Evolutionary conservation across 2,797 vertebrate species (phyloP).

Genomic region (Parambassis ranga): DNA sequence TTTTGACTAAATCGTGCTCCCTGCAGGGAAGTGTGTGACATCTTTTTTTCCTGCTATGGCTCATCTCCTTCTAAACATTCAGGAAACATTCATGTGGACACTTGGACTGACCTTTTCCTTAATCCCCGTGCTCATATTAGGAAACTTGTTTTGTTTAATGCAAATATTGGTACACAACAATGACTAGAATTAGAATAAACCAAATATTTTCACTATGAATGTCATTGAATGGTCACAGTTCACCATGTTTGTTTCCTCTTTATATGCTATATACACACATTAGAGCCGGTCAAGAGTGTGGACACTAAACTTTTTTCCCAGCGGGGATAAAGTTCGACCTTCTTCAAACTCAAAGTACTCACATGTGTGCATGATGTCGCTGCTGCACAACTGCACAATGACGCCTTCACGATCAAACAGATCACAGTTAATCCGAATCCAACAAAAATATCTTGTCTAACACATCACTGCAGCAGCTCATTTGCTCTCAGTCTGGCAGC

Average conservation of each 20-base stretch:
- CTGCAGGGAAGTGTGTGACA: not conserved
- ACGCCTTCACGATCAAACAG: not conserved
- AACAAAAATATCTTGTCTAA: not conserved
- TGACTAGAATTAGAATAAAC: not conserved
- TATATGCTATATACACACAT: not conserved
- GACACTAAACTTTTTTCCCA: not conserved
- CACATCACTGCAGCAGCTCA: not conserved
- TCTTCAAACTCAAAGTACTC: too few relatives aligned
- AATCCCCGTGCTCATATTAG: too few relatives aligned
- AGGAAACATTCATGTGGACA: too few relatives aligned
- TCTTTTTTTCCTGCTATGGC: not conserved
- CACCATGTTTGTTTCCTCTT: not conserved
- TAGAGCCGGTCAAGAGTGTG: not conserved
- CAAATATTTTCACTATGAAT: not conserved
- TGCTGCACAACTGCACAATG: not conserved
- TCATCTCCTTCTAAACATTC: not conserved
- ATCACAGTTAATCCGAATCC: not conserved
- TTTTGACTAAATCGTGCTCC: not conserved
- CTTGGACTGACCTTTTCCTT: too few relatives aligned
- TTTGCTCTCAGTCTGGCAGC: not conserved
- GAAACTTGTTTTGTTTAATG: too few relatives aligned
- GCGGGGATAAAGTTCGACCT: not conserved
- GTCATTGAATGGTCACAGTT: not conserved
- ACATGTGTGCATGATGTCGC: too few relatives aligned
- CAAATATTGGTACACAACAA: too few relatives aligned